Evolutionary conservation across 2,797 vertebrate genomes (phyloP).

Genomic region (Parambassis ranga): DNA sequence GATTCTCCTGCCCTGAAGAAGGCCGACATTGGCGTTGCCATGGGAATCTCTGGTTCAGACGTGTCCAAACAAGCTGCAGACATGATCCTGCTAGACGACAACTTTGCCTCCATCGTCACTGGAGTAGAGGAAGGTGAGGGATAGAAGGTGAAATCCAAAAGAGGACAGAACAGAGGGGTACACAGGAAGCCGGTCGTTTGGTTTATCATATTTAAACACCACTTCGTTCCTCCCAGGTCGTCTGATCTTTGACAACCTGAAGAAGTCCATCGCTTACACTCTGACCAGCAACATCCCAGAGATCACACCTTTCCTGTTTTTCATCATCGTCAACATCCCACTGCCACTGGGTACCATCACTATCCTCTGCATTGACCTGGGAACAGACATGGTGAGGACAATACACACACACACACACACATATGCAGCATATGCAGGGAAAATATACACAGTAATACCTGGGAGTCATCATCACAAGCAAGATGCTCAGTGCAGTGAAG

Average conservation of each 20-base stretch:
- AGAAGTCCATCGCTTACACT: slow-evolving; percentile 94
- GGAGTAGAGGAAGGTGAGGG: slow-evolving; percentile 90
- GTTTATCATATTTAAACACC: neutral
- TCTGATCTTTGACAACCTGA: slow-evolving; percentile 80
- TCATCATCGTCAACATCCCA: slow-evolving; percentile 93
- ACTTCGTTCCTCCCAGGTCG: slow-evolving; percentile 57
- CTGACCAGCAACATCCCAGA: slow-evolving; percentile 95
- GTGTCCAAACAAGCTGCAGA: slow-evolving; percentile 94
- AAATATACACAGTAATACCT: neutral
- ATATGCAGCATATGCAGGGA: too few relatives aligned
- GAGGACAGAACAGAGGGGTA: neutral
- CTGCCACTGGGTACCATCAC: slow-evolving; percentile 93
- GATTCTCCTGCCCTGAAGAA: slow-evolving; percentile 93
- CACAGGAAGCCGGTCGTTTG: too few relatives aligned
- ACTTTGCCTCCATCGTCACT: slow-evolving; percentile 93
- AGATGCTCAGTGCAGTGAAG: too few relatives aligned
- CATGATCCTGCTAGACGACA: slow-evolving; percentile 93
- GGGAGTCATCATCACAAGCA: neutral
- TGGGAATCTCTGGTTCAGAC: slow-evolving; percentile 93
- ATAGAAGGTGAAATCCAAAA: neutral
- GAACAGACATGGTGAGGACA: slow-evolving; percentile 89
- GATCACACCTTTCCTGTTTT: slow-evolving; percentile 93
- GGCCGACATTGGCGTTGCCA: slow-evolving; percentile 91
- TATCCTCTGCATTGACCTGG: slow-evolving; percentile 93
- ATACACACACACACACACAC: too few relatives aligned